phyloP scores from a whole-genome alignment of 2,888 invertebrate species.

The Criorhina ranunculi region DNA sequence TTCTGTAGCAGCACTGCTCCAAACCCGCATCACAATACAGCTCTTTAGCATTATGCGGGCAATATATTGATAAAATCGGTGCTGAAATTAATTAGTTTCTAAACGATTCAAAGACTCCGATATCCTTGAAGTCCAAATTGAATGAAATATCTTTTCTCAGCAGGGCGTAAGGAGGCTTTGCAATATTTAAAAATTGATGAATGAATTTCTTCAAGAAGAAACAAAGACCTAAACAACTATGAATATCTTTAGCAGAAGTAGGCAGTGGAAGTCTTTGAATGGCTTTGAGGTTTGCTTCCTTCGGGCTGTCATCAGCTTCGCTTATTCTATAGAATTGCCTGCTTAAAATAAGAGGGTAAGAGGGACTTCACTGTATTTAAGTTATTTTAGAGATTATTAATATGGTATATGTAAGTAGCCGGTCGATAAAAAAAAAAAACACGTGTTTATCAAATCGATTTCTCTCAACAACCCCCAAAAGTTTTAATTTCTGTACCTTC shows the following conservation, averaged over 20 bases:
- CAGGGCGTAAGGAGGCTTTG: slow-evolving; percentile 79
- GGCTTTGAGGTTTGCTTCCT: slow-evolving; percentile 38
- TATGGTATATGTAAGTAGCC: too few species aligned
- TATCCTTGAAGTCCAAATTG: slow-evolving; percentile 35
- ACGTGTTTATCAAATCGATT: too few species aligned
- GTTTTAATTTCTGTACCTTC: too few species aligned
- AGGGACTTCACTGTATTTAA: too few species aligned
- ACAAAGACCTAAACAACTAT: slow-evolving; percentile 63
- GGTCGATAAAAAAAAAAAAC: too few species aligned
- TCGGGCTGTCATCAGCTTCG: slow-evolving; percentile 41
- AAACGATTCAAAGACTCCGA: slow-evolving; percentile 55
- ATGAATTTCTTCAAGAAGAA: slow-evolving; percentile 78
- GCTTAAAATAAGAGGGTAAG: too few species aligned
- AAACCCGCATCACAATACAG: slow-evolving; percentile 80
- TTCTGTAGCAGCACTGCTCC: slow-evolving; percentile 78
- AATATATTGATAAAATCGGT: slow-evolving; percentile 79
- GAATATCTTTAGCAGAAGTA: slow-evolving; percentile 75
- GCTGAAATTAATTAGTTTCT: slow-evolving; percentile 60
- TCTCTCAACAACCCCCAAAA: too few species aligned
- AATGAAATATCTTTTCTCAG: slow-evolving; percentile 48
- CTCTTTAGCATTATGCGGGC: slow-evolving; percentile 78
- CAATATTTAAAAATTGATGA: slow-evolving; percentile 76
- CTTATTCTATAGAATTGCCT: slow-evolving; percentile 49
- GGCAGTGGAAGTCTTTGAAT: slow-evolving; percentile 64
- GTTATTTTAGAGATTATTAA: too few species aligned